Percentiles rank a stretch among this genome's conserved stretches.
Conservation (phyloP, 2,113 vertebrate genomes). For the Trematocara variabile region DNA sequence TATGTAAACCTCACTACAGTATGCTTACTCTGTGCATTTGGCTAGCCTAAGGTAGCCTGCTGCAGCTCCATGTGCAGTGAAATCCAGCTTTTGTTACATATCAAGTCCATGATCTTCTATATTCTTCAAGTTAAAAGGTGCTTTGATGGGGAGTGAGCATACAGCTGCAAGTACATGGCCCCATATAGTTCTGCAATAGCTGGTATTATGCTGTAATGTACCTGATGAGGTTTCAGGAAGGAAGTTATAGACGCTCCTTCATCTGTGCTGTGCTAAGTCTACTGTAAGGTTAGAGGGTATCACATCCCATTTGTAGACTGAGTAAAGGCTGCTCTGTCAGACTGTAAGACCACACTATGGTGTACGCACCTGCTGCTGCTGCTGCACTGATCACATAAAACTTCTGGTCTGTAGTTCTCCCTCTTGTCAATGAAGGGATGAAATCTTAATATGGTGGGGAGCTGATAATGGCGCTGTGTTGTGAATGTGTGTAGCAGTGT, state of each 20-base stretch:
- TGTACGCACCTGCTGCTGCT: not conserved
- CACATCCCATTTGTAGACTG: not conserved
- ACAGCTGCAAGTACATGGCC: not conserved
- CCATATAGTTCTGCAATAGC: not conserved
- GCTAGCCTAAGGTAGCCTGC: not conserved
- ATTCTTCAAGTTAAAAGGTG: not conserved
- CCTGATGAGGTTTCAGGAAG: not conserved
- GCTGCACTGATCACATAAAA: not conserved
- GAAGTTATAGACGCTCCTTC: not conserved
- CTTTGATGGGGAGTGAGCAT: not conserved
- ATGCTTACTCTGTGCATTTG: not conserved
- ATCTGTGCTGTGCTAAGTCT: not conserved
- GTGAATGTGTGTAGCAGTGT: conserved; percentile 1
- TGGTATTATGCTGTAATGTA: not conserved
- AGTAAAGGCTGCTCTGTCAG: not conserved
- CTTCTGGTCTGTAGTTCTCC: not conserved
- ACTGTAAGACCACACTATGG: not conserved
- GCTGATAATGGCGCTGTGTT: not conserved
- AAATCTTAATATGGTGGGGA: not conserved
- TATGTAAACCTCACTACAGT: not conserved
- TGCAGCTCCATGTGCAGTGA: not conserved
- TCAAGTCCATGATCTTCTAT: not conserved
- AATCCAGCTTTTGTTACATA: not conserved
- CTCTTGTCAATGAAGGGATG: not conserved
- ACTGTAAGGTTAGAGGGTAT: not conserved